A percentile compares a stretch with the other conserved stretches of the same genome.
Conservation (phyloP, 2,797 vertebrate genomes). For the Pteropus rufus region DNA sequence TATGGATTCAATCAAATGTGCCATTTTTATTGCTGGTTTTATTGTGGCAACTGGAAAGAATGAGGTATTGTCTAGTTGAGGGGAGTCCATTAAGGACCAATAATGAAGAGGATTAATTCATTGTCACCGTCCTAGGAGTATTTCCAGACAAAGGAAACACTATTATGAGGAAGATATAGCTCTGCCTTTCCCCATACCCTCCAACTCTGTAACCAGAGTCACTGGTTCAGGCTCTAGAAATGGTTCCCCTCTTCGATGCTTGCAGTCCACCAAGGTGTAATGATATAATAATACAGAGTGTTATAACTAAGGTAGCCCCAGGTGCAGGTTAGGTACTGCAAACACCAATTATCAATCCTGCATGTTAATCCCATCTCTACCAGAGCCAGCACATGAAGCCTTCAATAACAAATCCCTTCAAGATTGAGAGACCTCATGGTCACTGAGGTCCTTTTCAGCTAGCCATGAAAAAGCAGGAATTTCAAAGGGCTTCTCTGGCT, state of each 20-base stretch:
- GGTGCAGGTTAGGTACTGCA: neutral
- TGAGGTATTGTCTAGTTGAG: constrained; percentile 76
- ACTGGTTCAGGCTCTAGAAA: neutral
- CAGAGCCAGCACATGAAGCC: neutral
- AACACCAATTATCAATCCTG: neutral
- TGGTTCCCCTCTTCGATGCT: neutral
- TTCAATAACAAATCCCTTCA: neutral
- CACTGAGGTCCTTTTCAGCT: neutral
- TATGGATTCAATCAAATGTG: constrained; percentile 43
- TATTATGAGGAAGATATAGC: constrained; percentile 33
- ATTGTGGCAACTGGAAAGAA: constrained; percentile 75
- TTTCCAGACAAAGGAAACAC: constrained; percentile 65
- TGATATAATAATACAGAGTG: neutral
- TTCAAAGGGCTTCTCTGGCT: neutral
- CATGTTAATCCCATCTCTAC: neutral
- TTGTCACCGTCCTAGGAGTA: constrained; percentile 48
- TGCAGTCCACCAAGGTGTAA: neutral
- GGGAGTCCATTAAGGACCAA: constrained; percentile 64
- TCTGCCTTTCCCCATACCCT: constrained; percentile 6
- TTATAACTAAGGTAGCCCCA: neutral
- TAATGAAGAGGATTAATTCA: constrained; percentile 73
- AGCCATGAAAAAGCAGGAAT: neutral
- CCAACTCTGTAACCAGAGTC: neutral
- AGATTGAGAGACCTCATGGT: neutral
- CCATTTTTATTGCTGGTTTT: constrained; percentile 73